These are phyloP conservation scores for Amia ocellicauda DNA, from an alignment of 2,113 vertebrate species.

Conservation along the genomic window DNA sequence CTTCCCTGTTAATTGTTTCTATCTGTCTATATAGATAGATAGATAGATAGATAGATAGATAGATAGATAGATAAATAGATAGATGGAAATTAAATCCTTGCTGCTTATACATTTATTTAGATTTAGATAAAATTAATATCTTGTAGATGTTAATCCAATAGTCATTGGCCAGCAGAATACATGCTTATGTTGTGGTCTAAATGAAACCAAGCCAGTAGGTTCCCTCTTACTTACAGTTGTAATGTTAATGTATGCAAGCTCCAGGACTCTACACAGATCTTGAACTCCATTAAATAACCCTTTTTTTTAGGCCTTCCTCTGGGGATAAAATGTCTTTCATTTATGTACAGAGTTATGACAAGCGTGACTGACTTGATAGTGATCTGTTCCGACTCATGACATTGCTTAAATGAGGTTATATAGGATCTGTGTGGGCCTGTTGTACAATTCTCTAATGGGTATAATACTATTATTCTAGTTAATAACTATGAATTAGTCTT, in stretches of 20 bases:
- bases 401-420: conserved; percentile 60
- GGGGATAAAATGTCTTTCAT: conserved; percentile 59
- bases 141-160: background rate
- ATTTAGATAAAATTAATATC: no score
- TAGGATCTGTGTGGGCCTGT: conserved; percentile 42
- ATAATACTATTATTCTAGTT: conserved; percentile 62
- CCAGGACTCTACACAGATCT: conserved; percentile 52
- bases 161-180: conserved; percentile 9
- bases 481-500: conserved; percentile 55
- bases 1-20: no score
- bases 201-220: conserved; percentile 30
- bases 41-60: no score
- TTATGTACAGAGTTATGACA: conserved; percentile 70
- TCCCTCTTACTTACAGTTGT: conserved; percentile 30
- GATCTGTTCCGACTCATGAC: conserved; percentile 68
- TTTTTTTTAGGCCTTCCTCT: conserved; percentile 56
- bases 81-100: no score
- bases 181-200: conserved; percentile 28
- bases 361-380: conserved; percentile 65
- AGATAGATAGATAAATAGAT: no score
- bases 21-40: no score
- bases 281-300: conserved; percentile 60
- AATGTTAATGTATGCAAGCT: conserved; percentile 50
- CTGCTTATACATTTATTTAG: no score
- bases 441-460: conserved; percentile 43